These are phyloP conservation scores for Trichosurus vulpecula DNA, from an alignment of 2,797 vertebrate species.

Conservation along the genomic window DNA sequence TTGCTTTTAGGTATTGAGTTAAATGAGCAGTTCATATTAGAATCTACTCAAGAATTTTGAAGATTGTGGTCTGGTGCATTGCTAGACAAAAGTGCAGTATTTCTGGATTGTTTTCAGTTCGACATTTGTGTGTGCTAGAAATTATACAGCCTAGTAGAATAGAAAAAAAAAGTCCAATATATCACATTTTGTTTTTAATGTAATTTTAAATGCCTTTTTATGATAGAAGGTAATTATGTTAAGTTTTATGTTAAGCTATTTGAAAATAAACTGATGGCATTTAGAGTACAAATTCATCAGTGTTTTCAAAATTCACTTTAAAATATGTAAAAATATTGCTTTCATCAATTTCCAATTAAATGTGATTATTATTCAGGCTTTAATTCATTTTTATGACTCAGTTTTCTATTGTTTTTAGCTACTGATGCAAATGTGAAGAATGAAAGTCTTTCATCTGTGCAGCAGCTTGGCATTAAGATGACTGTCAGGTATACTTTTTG, in stretches of 20 bases:
- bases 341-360: conserved; percentile 75
- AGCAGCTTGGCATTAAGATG: conserved; percentile 91
- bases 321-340: conserved; percentile 66
- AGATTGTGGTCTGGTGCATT: background rate
- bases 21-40: conserved; percentile 3
- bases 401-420: conserved; percentile 83
- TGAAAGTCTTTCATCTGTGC: conserved; percentile 87
- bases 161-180: background rate
- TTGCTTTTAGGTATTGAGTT: conserved; percentile 16
- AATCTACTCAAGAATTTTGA: background rate
- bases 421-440: conserved; percentile 83
- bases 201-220: conserved; percentile 43
- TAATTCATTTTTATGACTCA: conserved; percentile 62
- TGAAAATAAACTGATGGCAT: conserved; percentile 61
- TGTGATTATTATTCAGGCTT: conserved; percentile 65
- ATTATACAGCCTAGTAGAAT: background rate
- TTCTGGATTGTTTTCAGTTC: conserved; percentile 23
- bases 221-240: conserved; percentile 30
- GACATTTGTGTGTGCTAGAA: conserved; percentile 30
- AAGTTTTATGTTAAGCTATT: conserved; percentile 55
- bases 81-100: conserved; percentile 28
- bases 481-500: conserved; percentile 88
- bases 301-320: conserved; percentile 62
- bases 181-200: conserved; percentile 55
- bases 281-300: conserved; percentile 62